Conservation (phyloP, 1,140 invertebrate species). For the Meloidogyne chitwoodi region DNA sequence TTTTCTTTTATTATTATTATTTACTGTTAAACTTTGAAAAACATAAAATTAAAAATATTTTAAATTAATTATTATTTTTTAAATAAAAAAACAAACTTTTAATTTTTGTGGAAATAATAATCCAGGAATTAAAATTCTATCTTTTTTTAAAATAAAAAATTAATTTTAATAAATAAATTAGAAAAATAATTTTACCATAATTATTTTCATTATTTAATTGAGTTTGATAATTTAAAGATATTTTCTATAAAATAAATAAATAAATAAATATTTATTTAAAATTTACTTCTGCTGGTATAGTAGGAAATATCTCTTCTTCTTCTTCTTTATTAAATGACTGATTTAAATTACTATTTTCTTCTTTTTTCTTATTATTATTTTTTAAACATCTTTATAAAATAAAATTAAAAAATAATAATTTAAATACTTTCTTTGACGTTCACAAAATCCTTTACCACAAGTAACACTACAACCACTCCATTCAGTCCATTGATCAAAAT, state of each 20-base stretch:
- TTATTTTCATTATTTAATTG: not conserved
- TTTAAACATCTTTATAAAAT: constrained; percentile 9
- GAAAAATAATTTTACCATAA: not conserved
- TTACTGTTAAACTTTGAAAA: constrained; percentile 9
- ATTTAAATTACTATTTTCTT: not conserved
- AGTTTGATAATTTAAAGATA: not conserved
- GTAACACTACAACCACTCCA: constrained; percentile 22
- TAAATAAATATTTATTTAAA: not conserved
- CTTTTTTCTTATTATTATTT: not conserved
- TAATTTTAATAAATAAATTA: not conserved
- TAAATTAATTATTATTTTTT: not conserved
- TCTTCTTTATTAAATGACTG: not conserved
- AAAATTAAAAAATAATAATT: not conserved
- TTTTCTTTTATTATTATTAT: not conserved
- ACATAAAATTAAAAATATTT: not conserved
- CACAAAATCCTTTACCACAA: constrained; percentile 15
- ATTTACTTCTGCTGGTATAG: no score
- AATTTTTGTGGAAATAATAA: constrained; percentile 1
- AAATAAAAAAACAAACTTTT: not conserved
- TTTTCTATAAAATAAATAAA: not conserved
- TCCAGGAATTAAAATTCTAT: not conserved
- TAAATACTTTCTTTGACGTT: constrained; percentile 12
- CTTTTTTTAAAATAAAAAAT: not conserved
- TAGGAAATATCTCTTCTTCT: not conserved
- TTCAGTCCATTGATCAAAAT: constrained; percentile 13